Conservation (phyloP, 2,797 vertebrate genomes). For the Cuniculus paca region DNA sequence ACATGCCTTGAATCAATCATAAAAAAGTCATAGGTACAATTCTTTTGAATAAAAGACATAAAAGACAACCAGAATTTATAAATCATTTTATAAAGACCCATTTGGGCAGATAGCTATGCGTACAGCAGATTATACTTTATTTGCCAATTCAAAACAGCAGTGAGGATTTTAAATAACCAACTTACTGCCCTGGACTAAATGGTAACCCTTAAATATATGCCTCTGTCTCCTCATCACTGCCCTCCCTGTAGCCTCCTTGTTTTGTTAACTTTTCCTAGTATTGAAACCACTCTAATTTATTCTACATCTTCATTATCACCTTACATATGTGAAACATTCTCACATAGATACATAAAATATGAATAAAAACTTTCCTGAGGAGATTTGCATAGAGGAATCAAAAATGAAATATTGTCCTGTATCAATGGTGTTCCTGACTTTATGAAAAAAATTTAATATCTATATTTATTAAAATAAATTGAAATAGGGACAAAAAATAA, state of each 20-base stretch:
- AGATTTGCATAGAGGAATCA: not conserved
- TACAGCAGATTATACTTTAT: not conserved
- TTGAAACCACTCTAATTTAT: not conserved
- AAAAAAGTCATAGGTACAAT: not conserved
- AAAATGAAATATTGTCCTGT: not conserved
- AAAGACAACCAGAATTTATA: not conserved
- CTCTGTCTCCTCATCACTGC: not conserved
- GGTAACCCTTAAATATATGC: not conserved
- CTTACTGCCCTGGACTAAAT: not conserved
- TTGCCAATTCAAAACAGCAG: not conserved
- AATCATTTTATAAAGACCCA: not conserved
- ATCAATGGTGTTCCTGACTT: not conserved
- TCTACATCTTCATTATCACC: not conserved
- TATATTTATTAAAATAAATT: not conserved
- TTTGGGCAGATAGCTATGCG: not conserved
- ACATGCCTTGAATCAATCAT: not conserved
- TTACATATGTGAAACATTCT: not conserved
- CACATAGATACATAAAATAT: not conserved
- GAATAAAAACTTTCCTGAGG: not conserved
- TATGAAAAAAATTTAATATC: not conserved
- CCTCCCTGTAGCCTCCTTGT: fast-evolving
- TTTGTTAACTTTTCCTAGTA: not conserved
- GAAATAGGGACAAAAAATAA: not conserved
- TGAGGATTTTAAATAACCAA: not conserved
- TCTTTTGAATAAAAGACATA: not conserved